Evolutionary conservation across 2,797 vertebrate species (phyloP).

Genomic region (Pachyuromys duprasi): DNA sequence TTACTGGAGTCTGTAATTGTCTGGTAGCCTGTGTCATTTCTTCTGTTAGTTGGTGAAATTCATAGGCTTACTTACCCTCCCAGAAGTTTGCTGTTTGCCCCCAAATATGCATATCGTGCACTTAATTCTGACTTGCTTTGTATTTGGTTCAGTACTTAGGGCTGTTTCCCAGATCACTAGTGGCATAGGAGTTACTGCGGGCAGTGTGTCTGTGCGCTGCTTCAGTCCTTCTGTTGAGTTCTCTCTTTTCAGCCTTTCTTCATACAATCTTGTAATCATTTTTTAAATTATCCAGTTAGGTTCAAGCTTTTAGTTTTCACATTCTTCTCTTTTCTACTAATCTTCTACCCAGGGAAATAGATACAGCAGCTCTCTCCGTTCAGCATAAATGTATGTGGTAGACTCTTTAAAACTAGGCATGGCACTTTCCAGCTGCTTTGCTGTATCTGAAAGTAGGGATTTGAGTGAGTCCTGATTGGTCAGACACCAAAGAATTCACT

Average conservation of each 20-base stretch:
- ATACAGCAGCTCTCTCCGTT: not conserved
- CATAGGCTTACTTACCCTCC: not conserved
- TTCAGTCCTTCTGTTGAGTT: conserved; percentile 16
- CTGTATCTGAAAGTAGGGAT: not conserved
- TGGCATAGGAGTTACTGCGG: not conserved
- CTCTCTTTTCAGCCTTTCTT: not conserved
- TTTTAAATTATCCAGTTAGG: not conserved
- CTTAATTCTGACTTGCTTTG: not conserved
- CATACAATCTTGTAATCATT: not conserved
- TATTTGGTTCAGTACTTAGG: not conserved
- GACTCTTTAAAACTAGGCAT: not conserved
- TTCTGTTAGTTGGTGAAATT: conserved; percentile 10
- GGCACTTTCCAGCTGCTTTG: not conserved
- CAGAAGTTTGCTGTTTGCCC: not conserved
- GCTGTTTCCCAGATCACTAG: not conserved
- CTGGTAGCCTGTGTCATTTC: not conserved
- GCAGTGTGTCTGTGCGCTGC: not conserved
- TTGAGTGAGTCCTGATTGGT: not conserved
- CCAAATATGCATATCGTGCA: not conserved
- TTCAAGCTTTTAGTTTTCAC: not conserved
- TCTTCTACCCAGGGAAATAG: conserved; percentile 10
- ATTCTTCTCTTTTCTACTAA: not conserved
- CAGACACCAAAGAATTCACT: not conserved
- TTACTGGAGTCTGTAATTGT: not conserved
- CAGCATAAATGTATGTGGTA: not conserved